These are phyloP conservation scores for Lochmaea crataegi DNA, from an alignment of 2,888 invertebrate genomes.

Conservation along the genomic window DNA sequence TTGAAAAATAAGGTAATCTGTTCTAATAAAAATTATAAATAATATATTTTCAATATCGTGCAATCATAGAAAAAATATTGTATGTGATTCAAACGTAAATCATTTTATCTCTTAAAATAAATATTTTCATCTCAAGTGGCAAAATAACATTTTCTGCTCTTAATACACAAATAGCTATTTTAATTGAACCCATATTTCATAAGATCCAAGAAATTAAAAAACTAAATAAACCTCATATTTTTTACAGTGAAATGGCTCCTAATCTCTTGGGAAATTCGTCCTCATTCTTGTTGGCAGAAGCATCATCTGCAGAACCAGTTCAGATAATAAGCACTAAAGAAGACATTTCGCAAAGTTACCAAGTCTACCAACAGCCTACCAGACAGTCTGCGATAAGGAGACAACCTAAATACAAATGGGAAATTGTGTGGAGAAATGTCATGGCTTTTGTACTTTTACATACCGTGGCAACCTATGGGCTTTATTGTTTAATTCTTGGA, in stretches of 20 bases:
- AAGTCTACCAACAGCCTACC: constrained; percentile 32
- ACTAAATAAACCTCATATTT: background rate
- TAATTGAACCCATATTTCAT: too few relatives aligned
- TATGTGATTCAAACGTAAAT: too few relatives aligned
- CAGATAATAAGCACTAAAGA: constrained; percentile 52
- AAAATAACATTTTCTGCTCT: too few relatives aligned
- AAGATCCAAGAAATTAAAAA: background rate
- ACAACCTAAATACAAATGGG: constrained; percentile 65
- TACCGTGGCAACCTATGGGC: constrained; percentile 72
- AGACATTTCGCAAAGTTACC: constrained; percentile 33
- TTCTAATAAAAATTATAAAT: too few relatives aligned
- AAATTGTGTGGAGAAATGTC: constrained; percentile 85
- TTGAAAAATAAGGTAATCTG: too few relatives aligned
- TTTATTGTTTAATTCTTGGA: constrained; percentile 68
- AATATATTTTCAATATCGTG: too few relatives aligned
- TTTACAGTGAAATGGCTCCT: constrained; percentile 68
- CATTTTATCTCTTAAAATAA: too few relatives aligned
- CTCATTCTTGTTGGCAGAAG: constrained; percentile 68
- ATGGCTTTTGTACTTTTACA: constrained; percentile 80
- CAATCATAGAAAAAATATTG: too few relatives aligned
- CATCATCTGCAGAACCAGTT: constrained; percentile 49
- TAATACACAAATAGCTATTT: too few relatives aligned
- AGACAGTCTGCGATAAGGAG: constrained; percentile 21
- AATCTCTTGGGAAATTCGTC: constrained; percentile 71
- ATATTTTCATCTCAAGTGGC: too few relatives aligned